Evolutionary conservation across 2,888 invertebrate genomes (phyloP), one percentile per base, ranked within the genome.

Genomic region (Choristoneura rosaceana): DNA sequence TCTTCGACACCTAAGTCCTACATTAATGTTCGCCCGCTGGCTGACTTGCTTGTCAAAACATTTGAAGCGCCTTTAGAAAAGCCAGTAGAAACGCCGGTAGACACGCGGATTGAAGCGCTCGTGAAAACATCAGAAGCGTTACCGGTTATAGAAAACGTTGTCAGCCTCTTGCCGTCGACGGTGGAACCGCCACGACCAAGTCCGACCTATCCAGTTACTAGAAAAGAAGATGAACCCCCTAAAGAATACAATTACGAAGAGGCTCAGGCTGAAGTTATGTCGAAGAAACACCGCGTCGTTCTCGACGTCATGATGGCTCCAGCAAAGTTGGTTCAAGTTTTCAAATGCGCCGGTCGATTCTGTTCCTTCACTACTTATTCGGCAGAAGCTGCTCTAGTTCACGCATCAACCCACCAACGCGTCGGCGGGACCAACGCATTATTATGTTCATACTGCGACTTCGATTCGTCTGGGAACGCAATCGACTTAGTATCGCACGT

Each of bases 371-470:
- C 90, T 2, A 85, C 91, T 0, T 89, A 92, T 69, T 87, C 84
- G 0, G 82, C 85, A 0, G 91, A 91, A 66, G 87, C 88, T 2
- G 89, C 93, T 0, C 74, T 93, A 34, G 76, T 87, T 1, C 94
- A 94, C 73, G 90, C 90, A 0, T 85, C 90, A 0, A 87, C 90
- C 0, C 94, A 94, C 74, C 85, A 88, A 74, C 86, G 84, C 33
- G 78, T 85, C 15, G 87, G 86, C 9, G 87, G 87, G 0, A 83
- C 87, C 41, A 94, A 94, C 75, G 93, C 94, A n/a, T 84, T 95
- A 65, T 89, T 90, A 38, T 96, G 96, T 78, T 87, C 94, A 0
- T 96, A 96, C 79, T 96, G 96, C 78, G 89, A 91, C 52, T 92
- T 89, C 67, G 87, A 92, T 38, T 85, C 91, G 5, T 77, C 80